Evolutionary conservation across 2,888 invertebrate species (phyloP), one percentile per base, ranked within the genome.

Genomic region (Celastrina argiolus): DNA sequence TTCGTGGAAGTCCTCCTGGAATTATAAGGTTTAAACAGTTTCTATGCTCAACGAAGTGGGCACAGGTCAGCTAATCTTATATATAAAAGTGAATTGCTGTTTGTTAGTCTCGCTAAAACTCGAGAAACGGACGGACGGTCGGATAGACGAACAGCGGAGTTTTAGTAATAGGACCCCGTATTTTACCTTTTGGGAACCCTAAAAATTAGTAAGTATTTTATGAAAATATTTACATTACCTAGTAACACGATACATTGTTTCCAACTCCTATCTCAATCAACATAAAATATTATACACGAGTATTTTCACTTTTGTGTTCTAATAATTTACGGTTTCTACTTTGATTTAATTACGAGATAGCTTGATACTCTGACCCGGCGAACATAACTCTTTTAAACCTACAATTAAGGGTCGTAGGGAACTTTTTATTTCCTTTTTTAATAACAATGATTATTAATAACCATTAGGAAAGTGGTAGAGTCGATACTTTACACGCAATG

Each of bases 251-350:
- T 26, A 51, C 5, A 1, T 22, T 22, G 22, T 51, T 51, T 51
- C 51, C 18, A 45, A 45, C 45, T n/a, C 41, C 41, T 41, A 41
- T 51, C 51, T 26, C 3, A 51, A 51, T 51, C 5, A 51, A 51
- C 51, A 51, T 22, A 51, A 51, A 63, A 69, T 68, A 68, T 67
- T 66, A 64, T 66, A 67, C 64, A 65, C 18, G 66, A 18, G 22
- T 66, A 65, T 69, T 69, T 70, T 67, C 61, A 65, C 22, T 51
- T 51, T 51, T 51, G 51, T 51, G 36, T 36, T 36, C 2, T 51
- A 26, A 51, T 51, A 51, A 51, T 26, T 51, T 26, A 51, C 51
- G 51, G 51, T 51, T 51, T 51, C 51, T 51, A 51, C 22, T 51
- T 51, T 51, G 51, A 51, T 51, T 51, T 51, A 51, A 51, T 51